A percentile compares a stretch with the other conserved stretches of the same genome.
Conservation (phyloP, 2,113 vertebrate genomes). For the Cepphus grylle region DNA sequence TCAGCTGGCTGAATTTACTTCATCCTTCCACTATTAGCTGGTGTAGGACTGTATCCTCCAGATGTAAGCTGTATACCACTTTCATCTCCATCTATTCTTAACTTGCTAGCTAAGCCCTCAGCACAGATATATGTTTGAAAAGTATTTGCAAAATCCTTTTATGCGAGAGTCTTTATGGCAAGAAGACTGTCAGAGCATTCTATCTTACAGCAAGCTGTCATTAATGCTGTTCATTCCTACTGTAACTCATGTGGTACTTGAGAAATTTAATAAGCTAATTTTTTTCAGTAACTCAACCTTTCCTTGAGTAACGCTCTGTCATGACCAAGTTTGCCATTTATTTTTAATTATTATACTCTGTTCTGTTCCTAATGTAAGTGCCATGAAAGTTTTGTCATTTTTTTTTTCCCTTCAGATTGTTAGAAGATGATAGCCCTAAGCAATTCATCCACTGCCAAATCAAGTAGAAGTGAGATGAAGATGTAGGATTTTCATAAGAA, state of each 20-base stretch:
- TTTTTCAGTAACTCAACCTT: not conserved
- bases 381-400: not conserved
- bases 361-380: not conserved
- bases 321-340: not conserved
- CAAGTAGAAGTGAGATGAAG: not conserved
- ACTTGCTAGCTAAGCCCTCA: not conserved
- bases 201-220: not conserved
- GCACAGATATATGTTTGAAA: not conserved
- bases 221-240: not conserved
- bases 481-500: not conserved
- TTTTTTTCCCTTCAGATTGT: not conserved
- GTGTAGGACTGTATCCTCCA: not conserved
- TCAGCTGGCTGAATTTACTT: not conserved
- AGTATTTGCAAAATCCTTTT: not conserved
- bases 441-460: not conserved
- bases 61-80: not conserved
- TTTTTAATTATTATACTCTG: conserved; percentile 10
- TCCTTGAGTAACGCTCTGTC: not conserved
- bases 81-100: not conserved
- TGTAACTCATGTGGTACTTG: not conserved
- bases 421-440: not conserved
- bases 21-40: not conserved
- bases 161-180: not conserved
- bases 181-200: not conserved
- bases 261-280: not conserved